Evolutionary conservation across 35 echinoderm and acorn worm species (phyloP), one percentile per base, ranked within the genome.

Genomic region (Heliocidaris tuberculata): DNA sequence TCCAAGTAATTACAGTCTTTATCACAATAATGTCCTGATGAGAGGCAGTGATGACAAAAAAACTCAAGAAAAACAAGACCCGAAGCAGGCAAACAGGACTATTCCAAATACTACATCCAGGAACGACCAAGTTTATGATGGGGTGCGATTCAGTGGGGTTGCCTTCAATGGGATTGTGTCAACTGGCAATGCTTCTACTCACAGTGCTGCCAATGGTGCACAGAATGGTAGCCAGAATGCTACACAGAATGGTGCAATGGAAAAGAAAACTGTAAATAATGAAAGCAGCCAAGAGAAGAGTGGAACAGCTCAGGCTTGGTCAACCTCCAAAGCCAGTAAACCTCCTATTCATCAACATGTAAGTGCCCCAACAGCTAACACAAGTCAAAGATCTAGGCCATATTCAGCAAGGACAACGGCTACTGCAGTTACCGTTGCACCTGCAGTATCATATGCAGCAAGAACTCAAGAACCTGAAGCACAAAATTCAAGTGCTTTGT

Each of bases 331-430:
- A 13, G 49, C 95, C 32, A 95, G 94, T 48, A 93, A 92, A 86
- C 78, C 95, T 21, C 56, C 89, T 85, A 48, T 93, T 49, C 91
- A 93, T 11, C 91, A 93, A 93, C 94, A 95, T 86, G 47, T n/a
- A 16, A 95, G n/a, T 48, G 32, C 31, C n/a, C 50, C 94, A 42
- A 95, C 47, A 50, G 30, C 86, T 0, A 93, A 16, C 86, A 42
- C 65, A 35, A 48, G 56, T 95, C 49, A 90, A 47, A 85, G 92
- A 32, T 52, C 49, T n/a, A 95, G 93, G 59, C 95, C 94, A 35
- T 97, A 94, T 88, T 97, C 98, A 17, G 92, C 96, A 5, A 95
- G 94, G 95, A 97, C 98, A 7, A 54, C 97, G 19, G 98, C 98
- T 27, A 99, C 98, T 3, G 94, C 91, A 9, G 54, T 98, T 15